Conservation (phyloP, 2,888 invertebrate genomes). For the Ashinkailepas kermadecensis region DNA sequence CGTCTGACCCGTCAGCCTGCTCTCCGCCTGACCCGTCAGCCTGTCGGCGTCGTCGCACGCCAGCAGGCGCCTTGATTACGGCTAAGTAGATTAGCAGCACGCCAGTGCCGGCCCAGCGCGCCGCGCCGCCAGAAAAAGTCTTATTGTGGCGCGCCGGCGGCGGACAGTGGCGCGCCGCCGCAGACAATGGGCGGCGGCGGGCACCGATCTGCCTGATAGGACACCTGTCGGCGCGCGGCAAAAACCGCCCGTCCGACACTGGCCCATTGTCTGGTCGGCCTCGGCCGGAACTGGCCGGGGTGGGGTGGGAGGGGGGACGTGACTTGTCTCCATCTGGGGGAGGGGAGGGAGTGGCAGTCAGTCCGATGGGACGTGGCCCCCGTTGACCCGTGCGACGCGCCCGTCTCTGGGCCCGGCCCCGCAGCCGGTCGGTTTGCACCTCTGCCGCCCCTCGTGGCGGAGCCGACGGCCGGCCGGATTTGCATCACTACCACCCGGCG, state of each 20-base stretch:
- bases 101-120: neutral
- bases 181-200: constrained; percentile 5
- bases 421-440: too few species aligned
- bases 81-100: neutral
- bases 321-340: too few species aligned
- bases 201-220: neutral
- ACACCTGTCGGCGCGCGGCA: neutral
- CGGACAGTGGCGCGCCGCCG: neutral
- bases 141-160: neutral
- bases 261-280: too few species aligned
- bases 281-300: neutral
- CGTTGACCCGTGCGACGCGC: too few species aligned
- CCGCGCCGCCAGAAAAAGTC: neutral
- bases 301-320: neutral
- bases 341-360: too few species aligned
- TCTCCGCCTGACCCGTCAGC: too few species aligned
- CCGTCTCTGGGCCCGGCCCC: too few species aligned
- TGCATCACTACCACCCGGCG: too few species aligned
- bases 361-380: too few species aligned
- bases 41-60: too few species aligned
- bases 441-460: too few species aligned
- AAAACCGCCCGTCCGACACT: neutral
- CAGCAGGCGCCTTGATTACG: neutral
- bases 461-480: too few species aligned
- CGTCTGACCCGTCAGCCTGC: neutral